These are phyloP conservation scores for Corythucha ciliata DNA, from an alignment of 2,888 invertebrate species.

Conservation along the genomic window DNA sequence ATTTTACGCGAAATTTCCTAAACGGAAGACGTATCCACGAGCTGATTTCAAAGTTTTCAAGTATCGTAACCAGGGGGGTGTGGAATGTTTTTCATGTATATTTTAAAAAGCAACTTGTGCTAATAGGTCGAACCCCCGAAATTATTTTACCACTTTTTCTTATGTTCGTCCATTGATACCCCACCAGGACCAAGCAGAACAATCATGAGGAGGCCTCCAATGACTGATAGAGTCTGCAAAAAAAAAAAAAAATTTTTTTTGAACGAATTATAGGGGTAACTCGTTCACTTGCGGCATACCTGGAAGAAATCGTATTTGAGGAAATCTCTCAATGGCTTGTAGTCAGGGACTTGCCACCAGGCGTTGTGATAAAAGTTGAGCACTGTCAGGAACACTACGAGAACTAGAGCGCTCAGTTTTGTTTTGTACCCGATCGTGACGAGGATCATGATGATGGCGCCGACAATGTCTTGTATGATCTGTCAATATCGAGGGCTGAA, in stretches of 20 bases:
- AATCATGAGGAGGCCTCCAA: constrained; percentile 96
- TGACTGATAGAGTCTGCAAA: constrained; percentile 93
- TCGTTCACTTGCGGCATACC: too few relatives aligned
- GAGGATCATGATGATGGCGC: constrained; percentile 86
- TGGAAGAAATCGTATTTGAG: constrained; percentile 99
- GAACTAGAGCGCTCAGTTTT: constrained; percentile 88
- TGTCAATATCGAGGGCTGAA: constrained; percentile 42
- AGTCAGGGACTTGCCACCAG: constrained; percentile 93
- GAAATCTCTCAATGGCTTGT: constrained; percentile 95
- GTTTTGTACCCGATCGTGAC: constrained; percentile 98
- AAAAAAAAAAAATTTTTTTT: constrained; percentile 26
- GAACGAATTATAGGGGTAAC: not conserved
- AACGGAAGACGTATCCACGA: too few relatives aligned
- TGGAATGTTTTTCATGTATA: too few relatives aligned
- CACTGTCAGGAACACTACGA: constrained; percentile 76
- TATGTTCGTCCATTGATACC: constrained; percentile 99
- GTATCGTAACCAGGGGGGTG: too few relatives aligned
- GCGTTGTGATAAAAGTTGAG: constrained; percentile 97
- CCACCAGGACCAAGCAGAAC: constrained; percentile 97
- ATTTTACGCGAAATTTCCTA: too few relatives aligned
- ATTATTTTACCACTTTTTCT: constrained; percentile 83
- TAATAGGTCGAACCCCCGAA: too few relatives aligned
- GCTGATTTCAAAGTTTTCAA: too few relatives aligned
- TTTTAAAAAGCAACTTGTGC: too few relatives aligned
- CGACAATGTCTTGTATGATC: constrained; percentile 86